phyloP scores from a whole-genome alignment of 2,797 vertebrate species.

The Furcifer pardalis region DNA sequence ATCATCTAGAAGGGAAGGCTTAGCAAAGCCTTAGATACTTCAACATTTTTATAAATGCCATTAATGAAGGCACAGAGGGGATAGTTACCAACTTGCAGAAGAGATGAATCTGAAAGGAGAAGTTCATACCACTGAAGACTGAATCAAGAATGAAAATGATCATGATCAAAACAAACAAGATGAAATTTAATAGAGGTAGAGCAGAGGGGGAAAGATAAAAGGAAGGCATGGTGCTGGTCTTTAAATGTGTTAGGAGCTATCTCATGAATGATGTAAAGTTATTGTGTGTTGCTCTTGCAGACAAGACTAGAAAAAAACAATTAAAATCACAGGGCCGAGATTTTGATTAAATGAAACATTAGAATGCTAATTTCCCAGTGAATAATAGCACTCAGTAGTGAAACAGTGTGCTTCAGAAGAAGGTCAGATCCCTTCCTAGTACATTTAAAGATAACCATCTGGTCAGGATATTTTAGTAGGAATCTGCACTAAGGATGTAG shows the following conservation, averaged over 20 bases:
- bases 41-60: neutral
- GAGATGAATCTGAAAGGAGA: neutral
- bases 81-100: neutral
- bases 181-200: neutral
- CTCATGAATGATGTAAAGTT: neutral
- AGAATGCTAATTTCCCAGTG: neutral
- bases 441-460: neutral
- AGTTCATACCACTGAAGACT: neutral
- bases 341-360: neutral
- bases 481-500: neutral
- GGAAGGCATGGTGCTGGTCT: neutral
- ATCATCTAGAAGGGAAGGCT: neutral
- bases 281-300: neutral
- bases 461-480: neutral
- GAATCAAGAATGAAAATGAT: neutral
- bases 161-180: neutral
- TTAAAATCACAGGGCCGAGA: neutral
- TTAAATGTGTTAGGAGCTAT: neutral
- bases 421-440: neutral
- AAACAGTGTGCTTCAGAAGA: neutral
- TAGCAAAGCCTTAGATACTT: neutral
- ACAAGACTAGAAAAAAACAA: neutral
- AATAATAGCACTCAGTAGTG: neutral
- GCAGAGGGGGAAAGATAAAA: neutral
- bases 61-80: neutral